Base-by-base conservation (phyloP, 2,113 vertebrate genomes). In the Uropsilus gracilis region DNA sequence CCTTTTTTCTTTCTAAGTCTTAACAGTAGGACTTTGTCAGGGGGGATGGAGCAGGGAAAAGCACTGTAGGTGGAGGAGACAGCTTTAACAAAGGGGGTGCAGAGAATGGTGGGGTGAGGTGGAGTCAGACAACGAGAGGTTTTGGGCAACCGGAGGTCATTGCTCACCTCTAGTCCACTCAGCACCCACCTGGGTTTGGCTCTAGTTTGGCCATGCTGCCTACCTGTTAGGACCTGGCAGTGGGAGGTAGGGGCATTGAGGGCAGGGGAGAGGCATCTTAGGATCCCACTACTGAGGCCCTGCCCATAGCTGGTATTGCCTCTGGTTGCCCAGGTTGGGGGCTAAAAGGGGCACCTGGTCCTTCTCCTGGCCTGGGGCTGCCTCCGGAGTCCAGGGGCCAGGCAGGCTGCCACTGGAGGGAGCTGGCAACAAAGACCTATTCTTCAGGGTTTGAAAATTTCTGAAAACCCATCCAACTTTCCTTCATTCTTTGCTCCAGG, bases 361-460 rank as follows among this genome's bases (percentile, higher is more conserved):
- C 86, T 94, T 77, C 86, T 91, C 61, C 82, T 61, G 18, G 87
- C 92, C 94, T 17, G 3, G 26, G 90, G 89, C 81, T 37, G 71
- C 55, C 12, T 1, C 80, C 6, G 24, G 44, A 84, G 93, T 55
- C 94, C 87, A 94, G 93, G 91, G 80, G 95, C 87, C 86, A 98
- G 98, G 98, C 98, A 98, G 97, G 98, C 94, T 97, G 98, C 98
- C 98, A 98, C 98, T 97, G 97, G 98, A 82, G 96, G 96, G 90
- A 97, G 96, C 95, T 96, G 97, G 97, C 98, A 98, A 98, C 98
- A 98, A 98, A 98, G 98, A 97, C 61, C 98, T 96, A 98, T 98
- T 98, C 98, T 99, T 98, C 57, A 69, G 66, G 94, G 94, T 96
- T 97, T 98, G 53, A 86, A 93, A 98, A 98, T 97, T 96, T 91